Evolutionary conservation across 2,113 vertebrate genomes (phyloP).

Genomic region (Rhea pennata): DNA sequence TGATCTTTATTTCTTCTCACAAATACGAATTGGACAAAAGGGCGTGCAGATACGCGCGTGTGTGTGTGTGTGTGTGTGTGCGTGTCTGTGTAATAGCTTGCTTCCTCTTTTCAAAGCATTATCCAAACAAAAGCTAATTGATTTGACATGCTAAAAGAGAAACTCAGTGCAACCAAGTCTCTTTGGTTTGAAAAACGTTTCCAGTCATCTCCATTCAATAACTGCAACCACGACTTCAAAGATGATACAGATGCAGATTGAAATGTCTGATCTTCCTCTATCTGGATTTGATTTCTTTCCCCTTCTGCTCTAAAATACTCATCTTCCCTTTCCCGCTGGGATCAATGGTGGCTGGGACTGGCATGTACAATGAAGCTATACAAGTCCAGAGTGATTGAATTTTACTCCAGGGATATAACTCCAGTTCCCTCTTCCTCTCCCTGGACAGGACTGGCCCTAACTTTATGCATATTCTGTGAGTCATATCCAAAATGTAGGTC

Average conservation of each 20-base stretch:
- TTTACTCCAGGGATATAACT: conserved; percentile 17
- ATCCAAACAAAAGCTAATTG: conserved; percentile 64
- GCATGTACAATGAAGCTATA: conserved; percentile 16
- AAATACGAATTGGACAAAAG: conserved; percentile 33
- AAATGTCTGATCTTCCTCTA: conserved; percentile 59
- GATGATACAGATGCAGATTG: conserved; percentile 58
- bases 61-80: not conserved
- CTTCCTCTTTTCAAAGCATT: conserved; percentile 70
- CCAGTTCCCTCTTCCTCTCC: not conserved
- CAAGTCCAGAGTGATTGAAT: not conserved
- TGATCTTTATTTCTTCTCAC: conserved; percentile 1
- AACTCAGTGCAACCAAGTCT: conserved; percentile 13
- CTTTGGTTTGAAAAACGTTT: conserved; percentile 67
- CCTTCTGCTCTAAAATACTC: conserved; percentile 46
- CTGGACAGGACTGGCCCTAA: not conserved
- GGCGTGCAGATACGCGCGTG: not conserved
- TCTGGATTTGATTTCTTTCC: conserved; percentile 72
- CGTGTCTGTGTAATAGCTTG: conserved; percentile 2
- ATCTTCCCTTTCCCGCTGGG: conserved; percentile 56
- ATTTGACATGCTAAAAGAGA: conserved; percentile 61
- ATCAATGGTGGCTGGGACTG: conserved; percentile 26
- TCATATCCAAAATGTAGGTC: conserved; percentile 8
- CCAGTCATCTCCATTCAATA: conserved; percentile 63
- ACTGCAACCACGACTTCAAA: conserved; percentile 65
- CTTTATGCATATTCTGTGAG: conserved; percentile 4